Conservation (phyloP, 2,888 invertebrate species). For the Andrena camellia region DNA sequence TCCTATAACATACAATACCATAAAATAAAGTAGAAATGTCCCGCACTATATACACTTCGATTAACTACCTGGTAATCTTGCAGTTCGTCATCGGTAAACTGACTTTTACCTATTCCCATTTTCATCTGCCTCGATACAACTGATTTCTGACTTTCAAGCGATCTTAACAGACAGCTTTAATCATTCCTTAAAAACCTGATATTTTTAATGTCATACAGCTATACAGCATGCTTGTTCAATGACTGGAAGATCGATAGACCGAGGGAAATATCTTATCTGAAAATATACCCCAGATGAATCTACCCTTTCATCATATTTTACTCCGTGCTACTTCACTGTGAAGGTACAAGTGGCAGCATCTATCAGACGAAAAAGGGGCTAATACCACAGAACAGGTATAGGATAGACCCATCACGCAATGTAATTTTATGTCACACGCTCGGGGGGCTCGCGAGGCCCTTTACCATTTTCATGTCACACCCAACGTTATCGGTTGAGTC, state of each 20-base stretch:
- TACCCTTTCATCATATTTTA: background rate
- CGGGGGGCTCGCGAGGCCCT: too few relatives aligned
- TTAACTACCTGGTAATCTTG: conserved; percentile 93
- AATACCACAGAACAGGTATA: too few relatives aligned
- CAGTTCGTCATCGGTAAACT: conserved; percentile 94
- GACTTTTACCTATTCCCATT: conserved; percentile 94
- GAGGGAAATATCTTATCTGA: conserved; percentile 21
- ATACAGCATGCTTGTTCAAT: conserved; percentile 10
- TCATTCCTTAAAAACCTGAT: background rate
- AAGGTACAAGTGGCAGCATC: background rate
- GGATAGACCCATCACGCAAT: too few relatives aligned
- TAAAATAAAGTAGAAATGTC: background rate
- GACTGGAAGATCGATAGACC: conserved; percentile 32
- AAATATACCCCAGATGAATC: conserved; percentile 12
- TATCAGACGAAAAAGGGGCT: background rate
- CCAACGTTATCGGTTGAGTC: too few relatives aligned
- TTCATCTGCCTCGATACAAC: conserved; percentile 50
- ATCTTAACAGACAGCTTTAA: background rate
- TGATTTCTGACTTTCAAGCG: background rate
- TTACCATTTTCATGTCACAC: too few relatives aligned
- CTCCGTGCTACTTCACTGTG: background rate
- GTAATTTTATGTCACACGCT: too few relatives aligned
- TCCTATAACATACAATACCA: conserved; percentile 88
- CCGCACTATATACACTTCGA: background rate
- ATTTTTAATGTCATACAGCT: background rate